Evolutionary conservation across 2,797 vertebrate species (phyloP), one percentile per base, ranked within the genome.

Genomic region (Phrynocephalus guinanensis): DNA sequence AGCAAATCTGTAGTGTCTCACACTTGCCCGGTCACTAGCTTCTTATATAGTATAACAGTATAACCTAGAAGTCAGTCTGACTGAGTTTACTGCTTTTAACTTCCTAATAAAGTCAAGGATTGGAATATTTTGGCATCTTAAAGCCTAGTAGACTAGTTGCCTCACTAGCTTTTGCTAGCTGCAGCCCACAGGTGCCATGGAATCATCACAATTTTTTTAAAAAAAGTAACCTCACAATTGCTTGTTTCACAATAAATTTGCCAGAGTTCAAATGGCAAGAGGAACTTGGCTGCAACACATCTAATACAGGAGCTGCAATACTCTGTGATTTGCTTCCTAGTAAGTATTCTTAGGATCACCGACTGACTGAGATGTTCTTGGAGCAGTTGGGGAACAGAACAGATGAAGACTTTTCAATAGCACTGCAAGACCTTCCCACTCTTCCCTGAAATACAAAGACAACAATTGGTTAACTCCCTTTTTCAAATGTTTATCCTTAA

Each of bases 401-500:
- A 15, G 67, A 86, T 48, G 28, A 52, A 77, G 70, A 28, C 6
- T 4, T 84, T 92, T 76, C 24, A 86, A 88, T 87, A 92, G 79
- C 44, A 83, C 90, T 93, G 83, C 63, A 89, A 79, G 80, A 87
- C 1, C n/a, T 85, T 6, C 68, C 89, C 93, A 20, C 38, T 6
- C 87, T 90, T 87, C 87, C 87, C 71, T 87, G 91, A 63, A 56
- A 52, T 86, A 85, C 72, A 76, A 84, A 84, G 89, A 0, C 80
- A 81, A 76, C 79, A 89, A 90, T 85, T 86, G 90, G 91, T 91
- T 87, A 88, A 38, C 44, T 89, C 81, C 89, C 77, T 85, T 78
- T 44, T 95, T 87, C 88, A 92, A 11, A 78, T 82, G 90, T 82
- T 85, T 72, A 52, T 91, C 90, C 75, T 16, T 89, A 83, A 89